phyloP scores from a whole-genome alignment of 2,888 invertebrate genomes.

The Aleiodes testaceus region DNA sequence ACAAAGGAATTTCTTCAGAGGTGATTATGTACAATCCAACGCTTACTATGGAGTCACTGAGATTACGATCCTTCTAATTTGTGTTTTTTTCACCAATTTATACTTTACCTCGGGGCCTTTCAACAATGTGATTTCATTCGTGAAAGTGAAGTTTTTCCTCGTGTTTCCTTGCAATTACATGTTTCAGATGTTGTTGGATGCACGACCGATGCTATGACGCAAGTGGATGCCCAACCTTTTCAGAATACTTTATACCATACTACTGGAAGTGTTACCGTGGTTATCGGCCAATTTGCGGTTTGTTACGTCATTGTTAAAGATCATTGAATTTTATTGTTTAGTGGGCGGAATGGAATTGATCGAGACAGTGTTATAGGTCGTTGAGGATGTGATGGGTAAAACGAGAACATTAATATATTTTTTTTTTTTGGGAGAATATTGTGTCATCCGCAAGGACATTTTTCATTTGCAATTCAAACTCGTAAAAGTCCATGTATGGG shows the following conservation, averaged over 20 bases:
- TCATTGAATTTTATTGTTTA: conserved; percentile 2
- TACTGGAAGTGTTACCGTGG: conserved; percentile 89
- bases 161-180: conserved; percentile 2
- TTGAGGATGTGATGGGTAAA: background rate
- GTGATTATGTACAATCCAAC: background rate
- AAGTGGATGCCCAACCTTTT: conserved; percentile 84
- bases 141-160: conserved; percentile 25
- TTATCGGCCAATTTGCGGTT: conserved; percentile 82
- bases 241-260: conserved; percentile 90
- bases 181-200: conserved; percentile 81
- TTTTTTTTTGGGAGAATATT: too few relatives aligned
- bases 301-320: conserved; percentile 68
- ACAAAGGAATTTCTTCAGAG: background rate
- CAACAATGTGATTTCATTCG: conserved; percentile 27
- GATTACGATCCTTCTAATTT: conserved; percentile 1
- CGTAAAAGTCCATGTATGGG: too few relatives aligned
- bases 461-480: too few relatives aligned
- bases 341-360: background rate
- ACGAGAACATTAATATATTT: too few relatives aligned
- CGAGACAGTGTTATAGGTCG: conserved; percentile 26
- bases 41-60: background rate
- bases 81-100: conserved; percentile 12
- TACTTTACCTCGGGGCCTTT: background rate
- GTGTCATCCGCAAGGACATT: too few relatives aligned
- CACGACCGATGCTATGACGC: conserved; percentile 91